Base-by-base conservation (phyloP, 2,113 vertebrate species). In the Melanerpes aurifrons region DNA sequence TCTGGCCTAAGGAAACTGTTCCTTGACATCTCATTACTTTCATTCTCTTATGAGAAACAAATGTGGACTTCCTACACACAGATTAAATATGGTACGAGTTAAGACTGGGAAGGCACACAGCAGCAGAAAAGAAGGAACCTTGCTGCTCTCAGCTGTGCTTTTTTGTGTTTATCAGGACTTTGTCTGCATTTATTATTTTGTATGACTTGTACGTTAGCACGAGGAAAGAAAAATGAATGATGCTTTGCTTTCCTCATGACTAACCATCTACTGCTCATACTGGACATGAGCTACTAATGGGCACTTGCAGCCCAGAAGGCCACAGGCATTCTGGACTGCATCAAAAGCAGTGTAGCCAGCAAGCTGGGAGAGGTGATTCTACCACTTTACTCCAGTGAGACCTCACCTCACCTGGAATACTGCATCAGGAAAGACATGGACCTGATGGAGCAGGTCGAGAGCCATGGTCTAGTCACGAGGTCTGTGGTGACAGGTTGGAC, bases 1-100 rank as follows among this genome's bases (percentile, higher is more conserved):
- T 91, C 68, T 93, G 90, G 94, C 90, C 90, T 88, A 84, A 94
- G 93, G 95, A 96, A 93, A 93, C 93, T 78, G 76, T 94, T 95
- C 50, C 59, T 94, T 94, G 96, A 94, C 89, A 75, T 95, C 85
- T 94, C 94, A 93, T 96, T 95, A 95, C 82, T 96, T 95, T 94
- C 66, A 24, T 92, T 67, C 90, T 82, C 58, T 94, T 93, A 95
- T 96, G 92, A 78, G 91, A 96, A 96, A 94, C 95, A 96, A 96
- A 96, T 95, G 95, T 95, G 80, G 73, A 43, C 91, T 94, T 94
- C 94, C 94, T 95, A 61, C 73, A 40, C 0, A 0, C 43, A 78
- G 82, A 94, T 95, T 94, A 91, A 96, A 92, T 94, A 81, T 81
- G 79, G 89, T 66, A 80, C 64, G 80, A 92, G 91, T 96, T 94